Percentiles rank a stretch among this genome's conserved stretches.
Conservation (phyloP, 2,797 vertebrate genomes). For the Austrolebias charrua region DNA sequence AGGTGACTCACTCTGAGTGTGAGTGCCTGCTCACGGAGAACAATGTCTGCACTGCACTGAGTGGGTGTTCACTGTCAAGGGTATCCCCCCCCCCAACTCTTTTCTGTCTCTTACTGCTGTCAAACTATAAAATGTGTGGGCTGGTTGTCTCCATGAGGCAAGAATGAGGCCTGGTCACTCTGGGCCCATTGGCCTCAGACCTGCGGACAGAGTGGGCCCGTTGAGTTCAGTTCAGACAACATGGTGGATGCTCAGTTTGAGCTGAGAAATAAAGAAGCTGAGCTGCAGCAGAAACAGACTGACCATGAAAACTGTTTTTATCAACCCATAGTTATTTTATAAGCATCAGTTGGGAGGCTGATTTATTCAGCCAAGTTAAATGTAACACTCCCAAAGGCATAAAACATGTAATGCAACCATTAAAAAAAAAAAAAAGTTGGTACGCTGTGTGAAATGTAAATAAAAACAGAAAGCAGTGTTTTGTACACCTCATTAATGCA, state of each 20-base stretch:
- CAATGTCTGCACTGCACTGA: slow-evolving; percentile 36
- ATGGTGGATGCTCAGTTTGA: slow-evolving; percentile 29
- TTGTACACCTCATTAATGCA: too few species aligned
- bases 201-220: slow-evolving; percentile 33
- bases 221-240: slow-evolving; percentile 58
- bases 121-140: slow-evolving; percentile 43
- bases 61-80: slow-evolving; percentile 50
- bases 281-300: neutral
- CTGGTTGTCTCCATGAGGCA: slow-evolving; percentile 53
- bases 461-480: too few species aligned
- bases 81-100: slow-evolving; percentile 9
- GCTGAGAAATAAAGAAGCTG: slow-evolving; percentile 13
- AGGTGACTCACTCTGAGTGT: slow-evolving; percentile 46
- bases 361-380: neutral
- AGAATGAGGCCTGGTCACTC: slow-evolving; percentile 38
- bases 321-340: neutral
- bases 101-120: slow-evolving; percentile 11
- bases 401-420: neutral
- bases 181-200: slow-evolving; percentile 52
- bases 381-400: neutral
- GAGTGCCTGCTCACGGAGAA: slow-evolving; percentile 23
- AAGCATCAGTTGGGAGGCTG: neutral
- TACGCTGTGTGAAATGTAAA: too few species aligned
- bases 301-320: neutral
- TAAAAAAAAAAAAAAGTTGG: too few species aligned